phyloP scores from a whole-genome alignment of 2,797 vertebrate genomes.

The Sebastes paucispinis region DNA sequence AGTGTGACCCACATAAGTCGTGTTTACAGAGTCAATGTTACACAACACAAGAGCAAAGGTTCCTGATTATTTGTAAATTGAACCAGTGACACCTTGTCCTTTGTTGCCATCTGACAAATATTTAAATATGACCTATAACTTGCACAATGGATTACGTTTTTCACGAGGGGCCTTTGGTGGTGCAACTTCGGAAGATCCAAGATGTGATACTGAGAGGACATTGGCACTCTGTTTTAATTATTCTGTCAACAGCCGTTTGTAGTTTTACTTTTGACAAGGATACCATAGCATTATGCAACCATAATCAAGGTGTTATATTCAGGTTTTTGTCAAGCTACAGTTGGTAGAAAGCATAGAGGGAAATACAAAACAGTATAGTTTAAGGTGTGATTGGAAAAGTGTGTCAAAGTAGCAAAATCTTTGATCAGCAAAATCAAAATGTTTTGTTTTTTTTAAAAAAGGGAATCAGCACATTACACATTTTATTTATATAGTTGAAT shows the following conservation, averaged over 20 bases:
- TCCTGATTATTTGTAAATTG: slow-evolving; percentile 37
- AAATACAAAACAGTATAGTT: neutral
- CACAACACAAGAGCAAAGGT: slow-evolving; percentile 62
- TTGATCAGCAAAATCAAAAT: neutral
- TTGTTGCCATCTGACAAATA: slow-evolving; percentile 23
- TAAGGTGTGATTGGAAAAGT: neutral
- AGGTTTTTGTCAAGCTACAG: neutral
- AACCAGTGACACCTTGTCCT: slow-evolving; percentile 1
- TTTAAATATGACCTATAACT: neutral
- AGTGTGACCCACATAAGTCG: neutral
- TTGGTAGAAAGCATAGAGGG: neutral
- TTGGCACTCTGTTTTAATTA: neutral
- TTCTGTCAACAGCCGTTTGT: neutral
- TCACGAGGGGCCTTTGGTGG: neutral
- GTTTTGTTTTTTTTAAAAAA: neutral
- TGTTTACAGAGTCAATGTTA: slow-evolving; percentile 69
- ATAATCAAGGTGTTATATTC: neutral
- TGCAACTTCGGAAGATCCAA: neutral
- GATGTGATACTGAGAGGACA: neutral
- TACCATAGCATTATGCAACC: neutral
- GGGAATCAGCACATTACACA: neutral
- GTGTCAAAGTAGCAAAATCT: neutral
- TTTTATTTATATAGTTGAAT: slow-evolving; percentile 22
- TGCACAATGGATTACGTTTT: neutral
- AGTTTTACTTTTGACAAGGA: neutral